These are phyloP conservation scores for Calliopsis andreniformis DNA, from an alignment of 1,140 invertebrate genomes.

Conservation along the genomic window DNA sequence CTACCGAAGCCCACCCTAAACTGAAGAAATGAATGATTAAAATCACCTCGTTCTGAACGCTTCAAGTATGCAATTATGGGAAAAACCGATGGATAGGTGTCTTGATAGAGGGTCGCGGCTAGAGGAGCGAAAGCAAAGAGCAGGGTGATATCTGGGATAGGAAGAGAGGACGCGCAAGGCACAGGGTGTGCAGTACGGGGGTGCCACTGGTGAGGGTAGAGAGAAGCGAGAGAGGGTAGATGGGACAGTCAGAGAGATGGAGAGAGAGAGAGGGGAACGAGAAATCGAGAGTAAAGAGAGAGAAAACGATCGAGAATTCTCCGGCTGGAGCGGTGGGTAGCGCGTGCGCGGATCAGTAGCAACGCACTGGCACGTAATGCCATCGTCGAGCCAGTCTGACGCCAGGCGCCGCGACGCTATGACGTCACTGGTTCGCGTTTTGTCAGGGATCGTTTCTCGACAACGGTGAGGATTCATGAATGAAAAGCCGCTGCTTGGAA, in stretches of 20 bases:
- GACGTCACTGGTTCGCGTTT: slow-evolving; percentile 75
- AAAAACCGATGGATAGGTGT: not conserved
- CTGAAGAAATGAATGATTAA: no score
- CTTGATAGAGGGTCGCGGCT: not conserved
- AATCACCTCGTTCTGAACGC: not conserved
- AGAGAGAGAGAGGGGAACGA: not conserved
- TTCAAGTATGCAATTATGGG: not conserved
- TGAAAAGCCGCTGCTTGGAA: slow-evolving; percentile 53
- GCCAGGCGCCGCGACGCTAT: slow-evolving; percentile 78
- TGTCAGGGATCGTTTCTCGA: slow-evolving; percentile 46
- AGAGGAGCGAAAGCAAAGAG: not conserved
- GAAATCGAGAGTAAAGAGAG: slow-evolving; percentile 5
- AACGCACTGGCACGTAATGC: slow-evolving; percentile 56
- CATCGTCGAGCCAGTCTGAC: slow-evolving; percentile 75
- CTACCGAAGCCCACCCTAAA: no score
- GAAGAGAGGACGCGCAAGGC: not conserved
- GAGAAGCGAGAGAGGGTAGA: not conserved
- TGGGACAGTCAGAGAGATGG: not conserved
- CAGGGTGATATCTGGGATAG: not conserved
- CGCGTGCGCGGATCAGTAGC: slow-evolving; percentile 58
- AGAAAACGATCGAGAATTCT: slow-evolving; percentile 33
- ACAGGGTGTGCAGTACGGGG: no score
- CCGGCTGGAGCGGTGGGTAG: slow-evolving; percentile 57
- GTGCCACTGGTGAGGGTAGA: not conserved
- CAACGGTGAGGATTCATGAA: slow-evolving; percentile 72